Evolutionary conservation across 2,797 vertebrate species (phyloP).

Genomic region (Sarcoramphus papa): DNA sequence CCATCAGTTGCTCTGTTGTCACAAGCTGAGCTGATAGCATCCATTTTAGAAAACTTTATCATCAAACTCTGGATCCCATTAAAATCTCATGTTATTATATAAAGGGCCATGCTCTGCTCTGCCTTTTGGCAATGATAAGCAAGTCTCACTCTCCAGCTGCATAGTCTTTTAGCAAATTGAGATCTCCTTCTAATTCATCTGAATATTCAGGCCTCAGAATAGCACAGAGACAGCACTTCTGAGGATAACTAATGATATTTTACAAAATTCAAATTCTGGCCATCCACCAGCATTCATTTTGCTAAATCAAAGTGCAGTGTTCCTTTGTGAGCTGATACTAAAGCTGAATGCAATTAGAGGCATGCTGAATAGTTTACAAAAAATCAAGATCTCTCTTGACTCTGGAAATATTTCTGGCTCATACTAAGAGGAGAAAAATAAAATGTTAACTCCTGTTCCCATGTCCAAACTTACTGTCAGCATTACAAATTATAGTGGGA

Average conservation of each 20-base stretch:
- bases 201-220: conserved; percentile 30
- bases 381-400: neutral
- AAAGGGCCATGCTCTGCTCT: neutral
- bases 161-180: conserved; percentile 34
- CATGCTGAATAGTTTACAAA: conserved; percentile 1
- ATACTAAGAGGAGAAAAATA: neutral
- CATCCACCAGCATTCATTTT: conserved; percentile 21
- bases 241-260: conserved; percentile 49
- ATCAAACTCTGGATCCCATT: neutral
- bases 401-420: neutral
- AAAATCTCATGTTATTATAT: neutral
- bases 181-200: conserved; percentile 18
- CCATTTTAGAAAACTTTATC: neutral
- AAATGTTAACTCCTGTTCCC: neutral
- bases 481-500: neutral
- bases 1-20: neutral
- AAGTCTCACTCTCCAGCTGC: conserved; percentile 1
- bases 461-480: neutral
- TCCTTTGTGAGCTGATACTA: conserved; percentile 22
- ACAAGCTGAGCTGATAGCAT: neutral
- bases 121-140: neutral
- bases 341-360: conserved; percentile 30
- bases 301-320: conserved; percentile 25
- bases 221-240: conserved; percentile 24
- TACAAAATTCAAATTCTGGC: conserved; percentile 50